These are phyloP conservation scores for Neotoxoptera formosana DNA, from an alignment of 1,140 invertebrate species.

Conservation along the genomic window DNA sequence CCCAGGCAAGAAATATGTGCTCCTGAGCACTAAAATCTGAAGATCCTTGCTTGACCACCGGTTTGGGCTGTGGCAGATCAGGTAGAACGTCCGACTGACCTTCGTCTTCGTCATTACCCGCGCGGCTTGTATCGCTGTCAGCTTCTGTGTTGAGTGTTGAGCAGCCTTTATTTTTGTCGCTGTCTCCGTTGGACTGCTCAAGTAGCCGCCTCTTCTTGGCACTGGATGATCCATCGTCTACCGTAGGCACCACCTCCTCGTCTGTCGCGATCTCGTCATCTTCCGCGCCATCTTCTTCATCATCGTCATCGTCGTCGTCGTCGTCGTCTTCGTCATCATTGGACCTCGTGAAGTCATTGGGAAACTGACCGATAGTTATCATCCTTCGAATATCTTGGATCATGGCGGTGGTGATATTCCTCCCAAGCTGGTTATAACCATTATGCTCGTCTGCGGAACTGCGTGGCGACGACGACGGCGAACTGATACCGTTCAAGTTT, in stretches of 20 bases:
- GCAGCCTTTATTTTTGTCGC: too few relatives aligned
- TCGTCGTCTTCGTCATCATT: neutral
- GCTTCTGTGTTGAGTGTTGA: neutral
- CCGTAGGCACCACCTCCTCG: neutral
- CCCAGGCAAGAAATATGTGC: conserved; percentile 22
- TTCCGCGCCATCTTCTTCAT: too few relatives aligned
- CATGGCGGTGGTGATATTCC: neutral
- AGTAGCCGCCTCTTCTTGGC: neutral
- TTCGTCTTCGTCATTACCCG: neutral
- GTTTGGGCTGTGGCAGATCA: neutral
- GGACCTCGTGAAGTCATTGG: neutral
- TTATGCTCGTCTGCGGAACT: neutral
- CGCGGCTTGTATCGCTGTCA: neutral
- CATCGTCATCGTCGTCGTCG: neutral
- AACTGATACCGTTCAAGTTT: neutral
- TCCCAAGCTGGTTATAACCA: neutral
- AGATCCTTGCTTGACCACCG: neutral
- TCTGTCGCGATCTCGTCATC: neutral
- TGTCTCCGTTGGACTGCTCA: neutral
- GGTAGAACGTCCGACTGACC: neutral
- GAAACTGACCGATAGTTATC: neutral
- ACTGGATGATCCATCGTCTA: too few relatives aligned
- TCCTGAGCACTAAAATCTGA: neutral
- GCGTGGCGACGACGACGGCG: neutral
- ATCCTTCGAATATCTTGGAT: neutral